Evolutionary conservation across 2,888 invertebrate genomes (phyloP), one percentile per base, ranked within the genome.

Genomic region (Microchrysa polita): DNA sequence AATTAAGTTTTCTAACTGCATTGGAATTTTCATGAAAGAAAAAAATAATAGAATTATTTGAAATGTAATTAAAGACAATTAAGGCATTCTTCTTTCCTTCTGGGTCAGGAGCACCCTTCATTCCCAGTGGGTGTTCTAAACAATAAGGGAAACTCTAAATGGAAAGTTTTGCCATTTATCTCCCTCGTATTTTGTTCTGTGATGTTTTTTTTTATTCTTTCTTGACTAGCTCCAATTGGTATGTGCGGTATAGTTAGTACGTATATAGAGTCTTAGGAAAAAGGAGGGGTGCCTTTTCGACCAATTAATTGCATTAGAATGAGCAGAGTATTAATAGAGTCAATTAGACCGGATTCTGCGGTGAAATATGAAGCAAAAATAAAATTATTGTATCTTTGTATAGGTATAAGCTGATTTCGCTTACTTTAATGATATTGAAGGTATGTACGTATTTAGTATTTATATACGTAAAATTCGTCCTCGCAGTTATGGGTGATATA

Each of bases 31-130:
- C 16, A n/a, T 7, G 48, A 48, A 65, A 27, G 22, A 22, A 16
- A 48, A 67, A 69, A 69, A 69, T 69, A 69, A 69, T 69, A 57
- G 57, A 69, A 69, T 69, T 69, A 69, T 69, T 69, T 57, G 57
- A 40, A 69, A 69, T 69, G 69, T 57, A 69, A 69, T 69, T 69
- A 69, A 69, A 69, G 69, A 55, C 69, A 48, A 48, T 48, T 48
- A 48, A 48, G 48, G 48, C 14, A 69, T 16, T 40, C 69, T 57
- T 42, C 57, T 55, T 55, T 69, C 55, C 55, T 55, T 57, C 69
- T 55, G 55, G 57, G 42, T 69, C 57, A 12, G 16, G 48, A n/a
- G 48, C 4, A 10, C 12, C 12, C 10, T 10, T 48, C 48, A 10
- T 2, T 48, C 48, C 48, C 16, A 12, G 12, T 48, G 48, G 16